These are phyloP conservation scores for Cyprinodon variegatus DNA, from an alignment of 2,113 vertebrate species.

Conservation along the genomic window DNA sequence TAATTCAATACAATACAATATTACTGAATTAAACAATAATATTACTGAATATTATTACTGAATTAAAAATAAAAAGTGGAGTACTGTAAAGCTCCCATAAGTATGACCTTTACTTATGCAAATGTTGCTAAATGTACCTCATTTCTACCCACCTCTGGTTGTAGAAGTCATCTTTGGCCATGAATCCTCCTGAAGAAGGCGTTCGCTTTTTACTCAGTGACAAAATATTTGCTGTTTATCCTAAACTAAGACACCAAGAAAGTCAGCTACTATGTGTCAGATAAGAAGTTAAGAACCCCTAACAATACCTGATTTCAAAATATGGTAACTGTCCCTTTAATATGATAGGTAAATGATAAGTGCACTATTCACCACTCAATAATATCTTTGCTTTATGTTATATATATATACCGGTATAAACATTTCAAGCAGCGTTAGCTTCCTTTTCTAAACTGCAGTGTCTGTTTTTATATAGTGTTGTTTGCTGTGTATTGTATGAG, in stretches of 20 bases:
- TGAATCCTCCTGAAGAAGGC: too few species aligned
- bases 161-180: too few species aligned
- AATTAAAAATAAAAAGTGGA: too few species aligned
- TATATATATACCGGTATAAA: background rate
- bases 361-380: background rate
- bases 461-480: slow-evolving; percentile 2
- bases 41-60: too few species aligned
- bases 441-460: background rate
- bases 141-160: too few species aligned
- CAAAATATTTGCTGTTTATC: background rate
- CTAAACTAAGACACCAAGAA: background rate
- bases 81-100: too few species aligned
- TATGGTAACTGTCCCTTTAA: too few species aligned
- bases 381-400: background rate
- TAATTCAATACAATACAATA: too few species aligned
- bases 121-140: too few species aligned
- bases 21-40: too few species aligned
- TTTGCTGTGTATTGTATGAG: slow-evolving; percentile 4
- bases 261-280: background rate
- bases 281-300: background rate
- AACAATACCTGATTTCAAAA: too few species aligned
- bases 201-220: background rate
- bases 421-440: background rate
- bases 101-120: too few species aligned
- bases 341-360: background rate